These are phyloP conservation scores for Torymus auratus DNA, from an alignment of 2,888 invertebrate genomes.

Conservation along the genomic window DNA sequence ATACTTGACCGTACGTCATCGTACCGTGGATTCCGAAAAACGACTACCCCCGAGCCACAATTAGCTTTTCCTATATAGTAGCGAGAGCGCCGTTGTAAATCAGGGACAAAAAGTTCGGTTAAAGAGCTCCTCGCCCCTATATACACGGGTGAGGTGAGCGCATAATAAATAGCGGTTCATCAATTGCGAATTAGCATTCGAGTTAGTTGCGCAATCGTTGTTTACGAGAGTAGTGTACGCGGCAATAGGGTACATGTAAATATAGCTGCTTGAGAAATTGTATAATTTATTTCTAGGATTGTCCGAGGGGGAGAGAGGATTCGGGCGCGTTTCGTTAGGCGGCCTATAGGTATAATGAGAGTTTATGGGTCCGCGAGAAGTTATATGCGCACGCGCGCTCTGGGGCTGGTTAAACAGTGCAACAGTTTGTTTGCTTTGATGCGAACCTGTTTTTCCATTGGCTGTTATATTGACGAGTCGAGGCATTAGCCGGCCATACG, in stretches of 20 bases:
- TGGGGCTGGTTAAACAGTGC: too few species aligned
- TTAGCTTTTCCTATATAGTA: slow-evolving; percentile 45
- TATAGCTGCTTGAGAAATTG: slow-evolving; percentile 6
- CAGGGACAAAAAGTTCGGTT: slow-evolving; percentile 10
- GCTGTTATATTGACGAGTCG: too few species aligned
- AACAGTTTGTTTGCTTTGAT: too few species aligned
- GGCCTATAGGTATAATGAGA: neutral
- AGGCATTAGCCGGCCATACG: too few species aligned
- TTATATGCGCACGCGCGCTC: too few species aligned
- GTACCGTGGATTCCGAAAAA: slow-evolving; percentile 65
- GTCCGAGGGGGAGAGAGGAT: slow-evolving; percentile 4
- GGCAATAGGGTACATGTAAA: neutral
- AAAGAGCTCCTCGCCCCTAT: slow-evolving; percentile 6
- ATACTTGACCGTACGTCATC: slow-evolving; percentile 50
- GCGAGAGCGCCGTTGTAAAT: slow-evolving; percentile 31
- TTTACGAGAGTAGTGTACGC: slow-evolving; percentile 2
- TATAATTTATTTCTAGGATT: slow-evolving; percentile 31
- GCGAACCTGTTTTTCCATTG: too few species aligned
- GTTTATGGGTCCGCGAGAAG: too few species aligned
- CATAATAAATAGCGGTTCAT: slow-evolving; percentile 34
- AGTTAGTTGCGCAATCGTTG: slow-evolving; percentile 16
- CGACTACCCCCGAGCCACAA: slow-evolving; percentile 70
- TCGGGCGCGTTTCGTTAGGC: neutral
- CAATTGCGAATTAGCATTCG: slow-evolving; percentile 39
- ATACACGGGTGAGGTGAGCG: neutral